Conservation (phyloP, 2,797 vertebrate genomes). For the Furcifer pardalis region DNA sequence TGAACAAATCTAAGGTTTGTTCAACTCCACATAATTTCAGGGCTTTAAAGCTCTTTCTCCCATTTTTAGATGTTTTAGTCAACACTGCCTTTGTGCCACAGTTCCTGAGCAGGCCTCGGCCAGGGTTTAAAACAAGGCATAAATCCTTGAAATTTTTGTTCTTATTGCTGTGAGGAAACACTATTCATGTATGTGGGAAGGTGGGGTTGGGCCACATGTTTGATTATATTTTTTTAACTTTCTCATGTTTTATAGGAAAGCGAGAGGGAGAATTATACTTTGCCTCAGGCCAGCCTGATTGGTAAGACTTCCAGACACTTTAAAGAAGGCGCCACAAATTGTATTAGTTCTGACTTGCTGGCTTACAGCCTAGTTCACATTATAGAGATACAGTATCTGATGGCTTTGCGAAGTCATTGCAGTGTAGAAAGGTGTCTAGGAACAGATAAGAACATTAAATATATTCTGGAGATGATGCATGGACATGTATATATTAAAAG, state of each 20-base stretch:
- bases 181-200: constrained; percentile 46
- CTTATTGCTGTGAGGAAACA: constrained; percentile 43
- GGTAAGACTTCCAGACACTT: constrained; percentile 77
- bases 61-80: constrained; percentile 28
- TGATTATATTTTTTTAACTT: neutral
- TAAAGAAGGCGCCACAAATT: constrained; percentile 80
- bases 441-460: constrained; percentile 55
- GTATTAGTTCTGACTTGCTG: constrained; percentile 79
- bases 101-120: constrained; percentile 37
- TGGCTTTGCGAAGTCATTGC: constrained; percentile 70
- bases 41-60: constrained; percentile 4
- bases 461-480: constrained; percentile 14
- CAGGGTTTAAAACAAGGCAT: constrained; percentile 29
- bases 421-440: constrained; percentile 69
- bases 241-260: constrained; percentile 34
- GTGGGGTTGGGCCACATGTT: neutral
- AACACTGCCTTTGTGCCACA: constrained; percentile 35
- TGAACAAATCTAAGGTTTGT: constrained; percentile 11
- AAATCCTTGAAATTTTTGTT: constrained; percentile 38
- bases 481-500: too few species aligned
- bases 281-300: constrained; percentile 76
- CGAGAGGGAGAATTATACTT: constrained; percentile 76
- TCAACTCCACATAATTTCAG: neutral
- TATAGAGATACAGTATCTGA: constrained; percentile 77
- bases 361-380: constrained; percentile 76